phyloP scores from a whole-genome alignment of 2,797 vertebrate species.

The Hippopotamyrus pictus region DNA sequence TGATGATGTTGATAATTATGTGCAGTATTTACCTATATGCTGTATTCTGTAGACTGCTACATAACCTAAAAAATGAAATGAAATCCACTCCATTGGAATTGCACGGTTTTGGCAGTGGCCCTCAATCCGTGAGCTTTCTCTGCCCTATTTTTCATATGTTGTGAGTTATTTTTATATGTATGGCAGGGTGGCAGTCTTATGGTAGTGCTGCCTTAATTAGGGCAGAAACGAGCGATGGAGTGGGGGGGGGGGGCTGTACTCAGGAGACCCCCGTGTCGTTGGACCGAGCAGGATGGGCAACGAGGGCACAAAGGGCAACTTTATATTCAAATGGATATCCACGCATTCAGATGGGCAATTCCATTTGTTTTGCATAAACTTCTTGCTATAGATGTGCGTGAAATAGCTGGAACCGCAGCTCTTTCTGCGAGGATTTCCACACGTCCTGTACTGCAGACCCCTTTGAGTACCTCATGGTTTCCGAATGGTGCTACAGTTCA shows the following conservation, averaged over 20 bases:
- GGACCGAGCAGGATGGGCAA: background rate
- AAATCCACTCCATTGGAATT: background rate
- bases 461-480: background rate
- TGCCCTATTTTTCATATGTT: conserved; percentile 37
- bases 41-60: background rate
- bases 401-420: background rate
- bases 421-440: background rate
- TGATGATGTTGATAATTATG: background rate
- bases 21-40: background rate
- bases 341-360: background rate
- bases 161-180: conserved; percentile 33
- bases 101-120: background rate
- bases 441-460: background rate
- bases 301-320: background rate
- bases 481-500: background rate
- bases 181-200: background rate
- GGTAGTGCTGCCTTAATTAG: conserved; percentile 14
- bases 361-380: conserved; percentile 4
- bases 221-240: background rate
- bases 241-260: background rate
- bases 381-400: background rate
- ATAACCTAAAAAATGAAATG: background rate
- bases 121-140: conserved; percentile 5
- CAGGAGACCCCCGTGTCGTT: background rate
- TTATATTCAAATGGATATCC: background rate